A percentile compares a stretch with the other conserved stretches of the same genome.
Conservation (phyloP, 53 echinoderm and acorn worm genomes). For the Mesocentrotus franciscanus region DNA sequence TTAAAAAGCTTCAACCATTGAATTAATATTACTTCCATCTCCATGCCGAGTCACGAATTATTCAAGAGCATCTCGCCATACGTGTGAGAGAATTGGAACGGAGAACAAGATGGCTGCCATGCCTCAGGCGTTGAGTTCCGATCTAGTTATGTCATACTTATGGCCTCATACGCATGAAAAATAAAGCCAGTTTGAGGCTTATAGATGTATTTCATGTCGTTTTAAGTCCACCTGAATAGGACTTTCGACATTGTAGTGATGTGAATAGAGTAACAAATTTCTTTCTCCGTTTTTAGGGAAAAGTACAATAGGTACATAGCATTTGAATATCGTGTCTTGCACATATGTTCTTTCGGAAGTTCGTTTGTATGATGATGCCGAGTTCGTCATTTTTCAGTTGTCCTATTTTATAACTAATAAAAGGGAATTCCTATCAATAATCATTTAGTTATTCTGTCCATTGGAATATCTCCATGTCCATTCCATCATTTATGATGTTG, state of each 20-base stretch:
- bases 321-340: neutral
- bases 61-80: conserved; percentile 10
- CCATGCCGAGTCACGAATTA: conserved; percentile 54
- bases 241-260: neutral
- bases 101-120: conserved; percentile 9
- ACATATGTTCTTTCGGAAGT: neutral
- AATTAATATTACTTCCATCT: conserved; percentile 38
- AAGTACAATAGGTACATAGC: neutral
- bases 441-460: too few species aligned
- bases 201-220: neutral
- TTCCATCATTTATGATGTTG: too few species aligned
- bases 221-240: neutral
- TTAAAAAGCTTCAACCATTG: neutral
- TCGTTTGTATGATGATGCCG: too few species aligned
- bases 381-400: too few species aligned
- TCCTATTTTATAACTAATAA: too few species aligned
- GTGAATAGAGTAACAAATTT: neutral
- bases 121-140: conserved; percentile 30
- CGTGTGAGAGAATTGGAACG: conserved; percentile 45
- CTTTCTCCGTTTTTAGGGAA: neutral
- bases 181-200: neutral
- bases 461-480: too few species aligned
- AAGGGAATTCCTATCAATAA: too few species aligned
- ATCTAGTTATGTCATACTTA: conserved; percentile 14
- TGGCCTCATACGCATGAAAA: neutral